These are phyloP conservation scores for Heteractis magnifica DNA, from an alignment of 92 coral and sea anemone species.

Conservation along the genomic window DNA sequence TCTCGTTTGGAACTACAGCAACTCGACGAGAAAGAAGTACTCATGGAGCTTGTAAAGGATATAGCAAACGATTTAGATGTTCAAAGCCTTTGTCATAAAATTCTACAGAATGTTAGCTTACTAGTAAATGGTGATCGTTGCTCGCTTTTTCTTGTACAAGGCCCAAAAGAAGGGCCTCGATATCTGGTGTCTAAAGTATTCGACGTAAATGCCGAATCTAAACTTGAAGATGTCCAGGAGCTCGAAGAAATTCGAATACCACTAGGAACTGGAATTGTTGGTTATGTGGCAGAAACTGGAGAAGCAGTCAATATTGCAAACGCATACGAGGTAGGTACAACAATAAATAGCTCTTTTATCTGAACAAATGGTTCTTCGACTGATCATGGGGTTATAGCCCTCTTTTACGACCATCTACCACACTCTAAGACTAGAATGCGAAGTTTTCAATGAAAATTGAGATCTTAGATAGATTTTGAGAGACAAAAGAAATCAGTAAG, in stretches of 20 bases:
- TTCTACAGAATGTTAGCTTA: conserved; percentile 96
- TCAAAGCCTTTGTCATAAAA: conserved; percentile 94
- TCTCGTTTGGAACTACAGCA: conserved; percentile 96
- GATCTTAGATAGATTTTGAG: conserved; percentile 3
- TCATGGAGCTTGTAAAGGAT: conserved; percentile 99
- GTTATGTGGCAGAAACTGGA: conserved; percentile 96
- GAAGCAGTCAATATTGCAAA: conserved; percentile 96
- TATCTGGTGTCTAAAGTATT: conserved; percentile 96
- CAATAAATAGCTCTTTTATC: neutral
- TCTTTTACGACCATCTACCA: neutral
- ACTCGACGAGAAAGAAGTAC: conserved; percentile 91
- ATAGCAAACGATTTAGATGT: conserved; percentile 96
- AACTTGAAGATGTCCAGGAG: conserved; percentile 93
- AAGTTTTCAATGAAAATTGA: conserved; percentile 23
- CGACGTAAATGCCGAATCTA: conserved; percentile 97
- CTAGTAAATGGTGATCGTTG: conserved; percentile 97
- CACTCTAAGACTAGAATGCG: neutral
- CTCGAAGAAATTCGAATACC: conserved; percentile 96
- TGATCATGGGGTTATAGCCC: neutral
- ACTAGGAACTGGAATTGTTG: conserved; percentile 97
- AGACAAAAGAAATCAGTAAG: conserved; percentile 26
- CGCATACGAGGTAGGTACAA: conserved; percentile 86
- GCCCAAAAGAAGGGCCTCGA: conserved; percentile 94
- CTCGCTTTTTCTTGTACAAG: conserved; percentile 94
- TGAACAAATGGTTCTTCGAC: conserved; percentile 2